phyloP scores from a whole-genome alignment of 1,140 invertebrate genomes.

The Adelges cooleyi region DNA sequence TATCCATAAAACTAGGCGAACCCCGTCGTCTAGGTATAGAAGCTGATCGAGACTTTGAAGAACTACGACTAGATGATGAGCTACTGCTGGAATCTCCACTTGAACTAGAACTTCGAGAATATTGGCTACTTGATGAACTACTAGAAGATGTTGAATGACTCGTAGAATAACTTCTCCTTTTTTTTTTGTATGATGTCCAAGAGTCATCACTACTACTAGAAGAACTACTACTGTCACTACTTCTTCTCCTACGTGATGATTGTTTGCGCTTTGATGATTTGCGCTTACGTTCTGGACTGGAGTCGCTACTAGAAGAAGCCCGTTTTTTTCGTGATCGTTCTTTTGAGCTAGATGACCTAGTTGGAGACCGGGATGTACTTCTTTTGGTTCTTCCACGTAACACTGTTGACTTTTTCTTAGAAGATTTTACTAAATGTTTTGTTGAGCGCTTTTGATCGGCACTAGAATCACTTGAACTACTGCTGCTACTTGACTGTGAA shows the following conservation, averaged over 20 bases:
- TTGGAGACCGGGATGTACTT: constrained; percentile 8
- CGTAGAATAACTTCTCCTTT: constrained; percentile 2
- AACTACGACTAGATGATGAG: constrained; percentile 21
- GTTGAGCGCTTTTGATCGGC: not conserved
- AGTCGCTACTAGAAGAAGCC: constrained; percentile 3
- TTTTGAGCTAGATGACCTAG: not conserved
- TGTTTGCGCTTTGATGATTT: constrained; percentile 13
- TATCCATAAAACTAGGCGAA: constrained; percentile 50
- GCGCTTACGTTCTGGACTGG: constrained; percentile 9
- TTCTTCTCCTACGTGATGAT: not conserved
- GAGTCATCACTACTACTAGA: not conserved
- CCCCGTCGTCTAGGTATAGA: constrained; percentile 47
- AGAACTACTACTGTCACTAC: constrained; percentile 1
- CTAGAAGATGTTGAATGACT: constrained; percentile 15
- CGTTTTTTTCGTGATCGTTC: constrained; percentile 14
- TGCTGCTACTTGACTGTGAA: constrained; percentile 1
- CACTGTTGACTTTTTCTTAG: not conserved
- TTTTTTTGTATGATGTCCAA: constrained; percentile 2
- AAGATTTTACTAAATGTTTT: constrained; percentile 1
- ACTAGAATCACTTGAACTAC: constrained; percentile 11
- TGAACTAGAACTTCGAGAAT: constrained; percentile 9
- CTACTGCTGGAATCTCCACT: not conserved
- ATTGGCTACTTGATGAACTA: constrained; percentile 11
- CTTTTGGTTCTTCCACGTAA: not conserved
- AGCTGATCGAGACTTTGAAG: constrained; percentile 37